Evolutionary conservation across 2,888 invertebrate genomes (phyloP).

Genomic region (Drosophila greeni): DNA sequence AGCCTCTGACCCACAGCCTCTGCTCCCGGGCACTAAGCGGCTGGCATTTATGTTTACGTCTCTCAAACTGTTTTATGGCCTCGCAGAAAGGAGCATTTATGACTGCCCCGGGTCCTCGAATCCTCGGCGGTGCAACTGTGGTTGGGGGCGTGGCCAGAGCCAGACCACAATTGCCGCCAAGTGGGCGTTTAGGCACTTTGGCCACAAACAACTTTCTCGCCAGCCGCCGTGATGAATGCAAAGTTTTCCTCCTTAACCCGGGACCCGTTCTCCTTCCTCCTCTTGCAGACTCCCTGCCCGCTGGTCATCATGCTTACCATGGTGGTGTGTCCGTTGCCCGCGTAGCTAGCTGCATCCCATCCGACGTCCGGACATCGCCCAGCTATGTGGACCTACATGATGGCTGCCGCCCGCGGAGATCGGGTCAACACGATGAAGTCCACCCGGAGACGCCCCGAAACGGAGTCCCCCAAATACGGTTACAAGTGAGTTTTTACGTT

Average conservation of each 20-base stretch:
- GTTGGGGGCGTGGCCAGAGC: constrained; percentile 22
- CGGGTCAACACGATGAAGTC: constrained; percentile 80
- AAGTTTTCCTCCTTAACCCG: constrained; percentile 20
- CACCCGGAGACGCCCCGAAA: constrained; percentile 76
- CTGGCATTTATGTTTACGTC: constrained; percentile 44
- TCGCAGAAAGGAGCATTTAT: constrained; percentile 40
- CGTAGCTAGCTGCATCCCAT: constrained; percentile 58
- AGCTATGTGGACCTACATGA: constrained; percentile 87
- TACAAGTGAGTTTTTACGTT: constrained; percentile 73
- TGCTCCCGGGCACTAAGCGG: constrained; percentile 26
- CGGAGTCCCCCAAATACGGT: constrained; percentile 78
- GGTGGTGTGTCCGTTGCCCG: constrained; percentile 28
- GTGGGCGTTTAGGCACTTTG: constrained; percentile 40
- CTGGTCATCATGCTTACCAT: constrained; percentile 41
- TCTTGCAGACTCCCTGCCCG: constrained; percentile 14
- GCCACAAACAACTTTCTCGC: constrained; percentile 31
- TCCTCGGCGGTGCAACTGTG: constrained; percentile 27
- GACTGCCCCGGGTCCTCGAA: constrained; percentile 28
- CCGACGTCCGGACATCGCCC: constrained; percentile 48
- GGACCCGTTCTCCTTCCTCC: neutral
- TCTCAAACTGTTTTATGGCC: constrained; percentile 40
- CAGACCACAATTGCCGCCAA: constrained; percentile 44
- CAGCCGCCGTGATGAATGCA: constrained; percentile 21
- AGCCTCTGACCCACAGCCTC: constrained; percentile 9
- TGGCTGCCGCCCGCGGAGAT: constrained; percentile 85